Percentiles rank a stretch among this genome's conserved stretches.
Conservation (phyloP, 1,140 invertebrate genomes). For the Neocloeon triangulifer region DNA sequence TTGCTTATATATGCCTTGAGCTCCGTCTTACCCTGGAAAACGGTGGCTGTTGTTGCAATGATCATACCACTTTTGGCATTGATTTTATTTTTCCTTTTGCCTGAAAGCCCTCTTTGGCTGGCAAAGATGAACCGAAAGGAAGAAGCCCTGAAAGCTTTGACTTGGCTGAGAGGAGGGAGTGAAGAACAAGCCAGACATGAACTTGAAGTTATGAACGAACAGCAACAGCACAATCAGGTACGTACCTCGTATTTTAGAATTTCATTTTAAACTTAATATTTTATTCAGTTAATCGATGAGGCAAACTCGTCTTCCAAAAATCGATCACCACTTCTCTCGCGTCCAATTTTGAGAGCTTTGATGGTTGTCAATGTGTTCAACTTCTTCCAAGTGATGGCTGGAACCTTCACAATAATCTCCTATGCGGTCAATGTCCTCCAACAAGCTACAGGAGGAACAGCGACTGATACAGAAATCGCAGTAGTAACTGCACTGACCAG, state of each 20-base stretch:
- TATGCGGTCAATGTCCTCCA: conserved; percentile 49
- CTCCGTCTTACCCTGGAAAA: conserved; percentile 1
- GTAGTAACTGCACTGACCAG: conserved; percentile 37
- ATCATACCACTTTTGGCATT: background rate
- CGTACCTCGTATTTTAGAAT: too few relatives aligned
- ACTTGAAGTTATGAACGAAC: too few relatives aligned
- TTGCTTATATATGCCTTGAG: conserved; percentile 1
- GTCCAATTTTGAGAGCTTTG: conserved; percentile 41
- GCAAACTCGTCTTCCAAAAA: conserved; percentile 7
- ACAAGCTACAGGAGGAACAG: conserved; percentile 11
- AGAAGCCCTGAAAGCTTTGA: conserved; percentile 25
- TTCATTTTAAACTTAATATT: too few relatives aligned
- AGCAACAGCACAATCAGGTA: too few relatives aligned
- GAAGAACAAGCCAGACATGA: conserved; percentile 2
- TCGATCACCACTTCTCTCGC: conserved; percentile 9
- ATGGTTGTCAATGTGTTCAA: conserved; percentile 45
- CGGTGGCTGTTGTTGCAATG: background rate
- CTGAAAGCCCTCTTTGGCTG: conserved; percentile 2
- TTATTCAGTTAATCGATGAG: too few relatives aligned
- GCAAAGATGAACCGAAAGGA: background rate
- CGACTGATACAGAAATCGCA: conserved; percentile 28
- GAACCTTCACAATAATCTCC: conserved; percentile 48
- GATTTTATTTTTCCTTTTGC: background rate
- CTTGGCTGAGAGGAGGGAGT: conserved; percentile 38
- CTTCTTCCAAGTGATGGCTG: conserved; percentile 40